phyloP scores from a whole-genome alignment of 2,888 invertebrate species.

The Luperina nickerlii region DNA sequence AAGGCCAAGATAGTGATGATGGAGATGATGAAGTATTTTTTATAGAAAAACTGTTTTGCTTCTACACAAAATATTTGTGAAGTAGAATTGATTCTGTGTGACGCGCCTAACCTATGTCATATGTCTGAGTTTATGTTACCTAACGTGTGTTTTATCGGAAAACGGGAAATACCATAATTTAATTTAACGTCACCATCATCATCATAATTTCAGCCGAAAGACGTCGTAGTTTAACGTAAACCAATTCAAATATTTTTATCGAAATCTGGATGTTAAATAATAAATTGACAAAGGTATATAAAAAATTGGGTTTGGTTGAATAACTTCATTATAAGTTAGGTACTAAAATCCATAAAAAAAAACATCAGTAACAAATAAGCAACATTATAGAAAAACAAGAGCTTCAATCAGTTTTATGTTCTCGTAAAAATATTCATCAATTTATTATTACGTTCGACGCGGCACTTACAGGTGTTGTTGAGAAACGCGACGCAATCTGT shows the following conservation, averaged over 20 bases:
- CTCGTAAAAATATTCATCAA: slow-evolving; percentile 71
- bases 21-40: not conserved
- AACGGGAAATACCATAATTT: not conserved
- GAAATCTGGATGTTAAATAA: not conserved
- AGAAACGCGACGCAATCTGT: slow-evolving; percentile 45
- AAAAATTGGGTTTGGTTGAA: not conserved
- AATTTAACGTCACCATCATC: not conserved
- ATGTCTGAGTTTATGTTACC: no score
- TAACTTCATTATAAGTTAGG: not conserved
- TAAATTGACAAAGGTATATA: no score
- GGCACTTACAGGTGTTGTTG: slow-evolving; percentile 67
- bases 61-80: no score
- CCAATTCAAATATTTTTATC: not conserved
- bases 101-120: no score
- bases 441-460: slow-evolving; percentile 50
- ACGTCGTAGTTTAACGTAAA: not conserved
- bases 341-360: slow-evolving; percentile 8
- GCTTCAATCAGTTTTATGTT: slow-evolving; percentile 66
- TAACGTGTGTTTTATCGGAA: not conserved
- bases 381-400: slow-evolving; percentile 38
- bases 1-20: not conserved
- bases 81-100: not conserved
- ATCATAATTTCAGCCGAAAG: no score
- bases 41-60: not conserved
- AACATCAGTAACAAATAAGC: slow-evolving; percentile 9